phyloP scores from a whole-genome alignment of 1,140 invertebrate species.

The Papilio xuthus region DNA sequence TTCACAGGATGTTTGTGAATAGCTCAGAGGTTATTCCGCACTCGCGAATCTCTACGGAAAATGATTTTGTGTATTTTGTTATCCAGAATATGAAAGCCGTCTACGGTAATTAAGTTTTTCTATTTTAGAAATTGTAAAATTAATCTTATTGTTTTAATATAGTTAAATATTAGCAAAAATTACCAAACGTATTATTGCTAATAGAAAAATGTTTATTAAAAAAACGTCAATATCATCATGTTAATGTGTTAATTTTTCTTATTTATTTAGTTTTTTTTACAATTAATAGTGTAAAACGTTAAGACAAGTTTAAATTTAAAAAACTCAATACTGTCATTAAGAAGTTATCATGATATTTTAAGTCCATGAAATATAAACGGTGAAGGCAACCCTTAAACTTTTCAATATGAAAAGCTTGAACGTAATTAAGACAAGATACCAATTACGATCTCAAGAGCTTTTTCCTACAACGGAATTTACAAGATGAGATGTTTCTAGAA shows the following conservation, averaged over 20 bases:
- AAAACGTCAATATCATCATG: neutral
- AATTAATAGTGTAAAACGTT: too few relatives aligned
- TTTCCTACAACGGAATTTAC: neutral
- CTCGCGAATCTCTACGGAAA: neutral
- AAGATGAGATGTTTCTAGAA: neutral
- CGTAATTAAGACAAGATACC: slow-evolving; percentile 20
- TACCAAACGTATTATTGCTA: too few relatives aligned
- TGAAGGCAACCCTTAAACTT: slow-evolving; percentile 8
- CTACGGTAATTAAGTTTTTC: neutral
- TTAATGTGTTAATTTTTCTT: too few relatives aligned
- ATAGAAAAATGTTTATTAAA: neutral
- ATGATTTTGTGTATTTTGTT: slow-evolving; percentile 1
- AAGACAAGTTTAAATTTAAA: too few relatives aligned
- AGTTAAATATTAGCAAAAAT: too few relatives aligned
- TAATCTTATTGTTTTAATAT: too few relatives aligned
- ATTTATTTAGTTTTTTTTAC: too few relatives aligned
- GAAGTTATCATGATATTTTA: neutral
- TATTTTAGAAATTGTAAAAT: neutral
- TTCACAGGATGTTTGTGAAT: slow-evolving; percentile 16
- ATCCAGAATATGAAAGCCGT: neutral
- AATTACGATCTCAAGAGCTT: slow-evolving; percentile 14
- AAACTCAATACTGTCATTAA: neutral
- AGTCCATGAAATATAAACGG: neutral
- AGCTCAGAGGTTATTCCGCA: neutral
- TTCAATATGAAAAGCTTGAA: slow-evolving; percentile 21